phyloP scores from a whole-genome alignment of 1,140 invertebrate genomes.

The Drosophila lacteicornis region DNA sequence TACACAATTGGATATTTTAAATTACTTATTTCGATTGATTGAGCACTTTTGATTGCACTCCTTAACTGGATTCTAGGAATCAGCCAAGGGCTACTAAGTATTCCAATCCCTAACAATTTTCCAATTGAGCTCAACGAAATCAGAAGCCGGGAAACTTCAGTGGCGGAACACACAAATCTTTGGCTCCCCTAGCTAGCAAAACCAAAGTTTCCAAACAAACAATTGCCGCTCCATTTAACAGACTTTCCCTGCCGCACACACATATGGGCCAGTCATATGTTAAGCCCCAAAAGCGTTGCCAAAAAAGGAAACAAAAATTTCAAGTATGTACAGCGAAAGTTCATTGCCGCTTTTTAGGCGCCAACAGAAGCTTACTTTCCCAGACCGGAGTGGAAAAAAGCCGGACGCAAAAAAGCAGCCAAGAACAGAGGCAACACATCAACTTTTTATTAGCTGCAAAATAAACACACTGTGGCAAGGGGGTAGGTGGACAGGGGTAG shows the following conservation, averaged over 20 bases:
- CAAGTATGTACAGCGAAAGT: slow-evolving; percentile 46
- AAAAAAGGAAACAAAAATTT: slow-evolving; percentile 28
- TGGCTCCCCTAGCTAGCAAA: slow-evolving; percentile 38
- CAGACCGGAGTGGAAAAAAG: slow-evolving; percentile 14
- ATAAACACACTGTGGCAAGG: slow-evolving; percentile 50
- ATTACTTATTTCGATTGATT: background rate
- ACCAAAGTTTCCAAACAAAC: slow-evolving; percentile 52
- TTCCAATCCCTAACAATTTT: slow-evolving; percentile 10
- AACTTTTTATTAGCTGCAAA: slow-evolving; percentile 76
- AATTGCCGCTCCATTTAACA: slow-evolving; percentile 56
- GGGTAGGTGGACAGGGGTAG: background rate
- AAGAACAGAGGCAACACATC: slow-evolving; percentile 58
- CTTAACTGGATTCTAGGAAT: background rate
- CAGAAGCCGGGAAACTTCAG: slow-evolving; percentile 10
- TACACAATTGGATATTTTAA: background rate
- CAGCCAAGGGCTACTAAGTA: background rate
- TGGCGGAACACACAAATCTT: slow-evolving; percentile 42
- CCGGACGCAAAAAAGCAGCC: slow-evolving; percentile 21
- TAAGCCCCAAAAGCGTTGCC: slow-evolving; percentile 24
- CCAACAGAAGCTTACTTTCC: slow-evolving; percentile 49
- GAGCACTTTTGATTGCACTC: no score
- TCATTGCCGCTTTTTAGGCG: slow-evolving; percentile 62
- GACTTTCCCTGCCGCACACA: slow-evolving; percentile 34
- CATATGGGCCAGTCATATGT: slow-evolving; percentile 50
- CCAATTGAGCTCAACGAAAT: slow-evolving; percentile 37